Base-by-base conservation (phyloP, 1,140 invertebrate species). In the Neelides sp. region DNA sequence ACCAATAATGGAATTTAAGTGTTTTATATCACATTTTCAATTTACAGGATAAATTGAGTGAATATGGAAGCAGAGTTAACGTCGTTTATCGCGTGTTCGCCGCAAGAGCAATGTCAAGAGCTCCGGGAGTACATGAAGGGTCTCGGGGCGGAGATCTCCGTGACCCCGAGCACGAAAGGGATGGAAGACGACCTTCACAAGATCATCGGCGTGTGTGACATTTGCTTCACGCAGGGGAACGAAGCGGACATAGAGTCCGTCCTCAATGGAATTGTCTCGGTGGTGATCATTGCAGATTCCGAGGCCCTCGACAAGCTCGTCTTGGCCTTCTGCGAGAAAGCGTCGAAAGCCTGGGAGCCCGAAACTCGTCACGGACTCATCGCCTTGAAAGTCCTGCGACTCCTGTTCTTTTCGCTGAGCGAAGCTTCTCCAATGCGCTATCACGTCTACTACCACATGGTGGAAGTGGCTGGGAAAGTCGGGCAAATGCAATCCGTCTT, bases 131-230 rank as follows among this genome's bases (percentile, higher is more conserved):
- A 89, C 71, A 83, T 95, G 57, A 92, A 92, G 69, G 79, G 78
- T 54, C 72, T 92, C 17, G 90, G 90, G 26, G 90, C 89, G 23
- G 85, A 91, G 71, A 87, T 95, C 59, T 85, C 86, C 2, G 83
- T 86, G 63, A 86, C 93, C 65, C 87, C 87, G 63, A 83, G 83
- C 5, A 75, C 79, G 1, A 88, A 89, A 71, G 88, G 87, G 8
- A 82, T 92, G 59, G 84, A 91, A 66, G 85, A 90, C 76, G 89
- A 95, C 73, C 72, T 95, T 49, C 83, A 90, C 65, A 89, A 95
- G 69, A 91, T 95, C 57, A 91, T 95, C 63, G 84, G 85, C 45
- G 89, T 90, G 5, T 93, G 87, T 66, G 87, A 93, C 67, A 76
- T 84, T 37, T 90, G 85, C 67, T 93, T 93, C 67, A 85, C 86